Evolutionary conservation across 2,888 invertebrate species (phyloP).

Genomic region (Drosophila bunnanda): DNA sequence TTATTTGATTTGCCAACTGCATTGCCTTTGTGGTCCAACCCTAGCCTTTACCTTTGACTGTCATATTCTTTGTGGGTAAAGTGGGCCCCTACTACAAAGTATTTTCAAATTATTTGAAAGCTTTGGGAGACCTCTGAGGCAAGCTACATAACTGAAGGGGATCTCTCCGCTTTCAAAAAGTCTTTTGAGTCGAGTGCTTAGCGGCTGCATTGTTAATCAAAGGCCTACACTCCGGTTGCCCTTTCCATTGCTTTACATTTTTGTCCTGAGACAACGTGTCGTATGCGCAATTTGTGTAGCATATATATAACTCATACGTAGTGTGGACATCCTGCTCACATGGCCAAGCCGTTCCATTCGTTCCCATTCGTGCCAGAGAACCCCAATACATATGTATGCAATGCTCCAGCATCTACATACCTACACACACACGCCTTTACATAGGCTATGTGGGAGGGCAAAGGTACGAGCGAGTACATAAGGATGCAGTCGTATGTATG

Average conservation of each 20-base stretch:
- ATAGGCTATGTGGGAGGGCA: conserved; percentile 30
- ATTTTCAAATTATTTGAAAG: conserved; percentile 70
- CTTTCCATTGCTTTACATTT: neutral
- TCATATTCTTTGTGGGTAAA: conserved; percentile 44
- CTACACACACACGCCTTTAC: conserved; percentile 1
- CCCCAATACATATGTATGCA: conserved; percentile 4
- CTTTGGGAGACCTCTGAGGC: conserved; percentile 54
- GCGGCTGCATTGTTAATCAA: conserved; percentile 6
- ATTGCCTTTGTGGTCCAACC: conserved; percentile 32
- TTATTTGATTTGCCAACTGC: conserved; percentile 17
- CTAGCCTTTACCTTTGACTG: conserved; percentile 43
- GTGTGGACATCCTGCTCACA: neutral
- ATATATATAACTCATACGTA: conserved; percentile 19
- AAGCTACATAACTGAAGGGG: conserved; percentile 21
- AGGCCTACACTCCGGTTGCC: neutral
- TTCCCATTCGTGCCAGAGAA: conserved; percentile 56
- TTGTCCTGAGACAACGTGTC: conserved; percentile 48
- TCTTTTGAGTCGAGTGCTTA: conserved; percentile 7
- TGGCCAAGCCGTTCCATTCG: conserved; percentile 63
- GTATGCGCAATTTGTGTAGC: conserved; percentile 53
- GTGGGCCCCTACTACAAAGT: conserved; percentile 14
- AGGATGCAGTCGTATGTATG: conserved; percentile 36
- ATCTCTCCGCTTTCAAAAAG: conserved; percentile 11
- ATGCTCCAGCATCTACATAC: conserved; percentile 19
- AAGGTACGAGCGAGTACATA: conserved; percentile 29